Evolutionary conservation across 2,797 vertebrate genomes (phyloP), one percentile per base, ranked within the genome.

Genomic region (Menidia menidia): DNA sequence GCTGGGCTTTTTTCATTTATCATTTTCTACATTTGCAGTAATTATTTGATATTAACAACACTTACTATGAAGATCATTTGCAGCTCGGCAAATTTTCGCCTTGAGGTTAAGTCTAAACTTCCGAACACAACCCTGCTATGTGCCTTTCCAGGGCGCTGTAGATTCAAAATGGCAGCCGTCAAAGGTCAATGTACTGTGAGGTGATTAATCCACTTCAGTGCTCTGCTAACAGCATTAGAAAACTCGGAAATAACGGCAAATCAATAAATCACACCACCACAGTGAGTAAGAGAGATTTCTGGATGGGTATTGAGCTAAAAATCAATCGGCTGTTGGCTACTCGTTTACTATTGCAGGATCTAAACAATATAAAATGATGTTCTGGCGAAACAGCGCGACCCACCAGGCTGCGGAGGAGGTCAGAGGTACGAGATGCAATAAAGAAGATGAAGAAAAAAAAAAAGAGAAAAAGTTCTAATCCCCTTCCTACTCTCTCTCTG

Each of bases 381-480:
- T 63, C 39, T 41, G 2, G 16, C 51, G 65, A 45, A 11, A 42
- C 47, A 13, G 19, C 15, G 60, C 56, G 25, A 48, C 25, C 25
- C 25, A 60, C 39, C 10, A 15, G 52, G 33, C 57, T 25, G 8
- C 58, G 41, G n/a, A n/a, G n/a, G n/a, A 3, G 16, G 35, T 39
- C 41, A 3, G 16, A n/a, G 48, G 60, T 73, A 25, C 25, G 25
- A 25, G 25, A 25, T 25, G 25, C 25, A 25, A 25, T 25, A 58
- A 64, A 63, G 10, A 42, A 9, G 41, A 50, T 59, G 25, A 53
- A 53, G 59, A 64, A 52, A 52, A 39, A 30, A 45, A 16, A 70
- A 64, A 56, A 41, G 32, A 48, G 60, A 60, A 57, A 64, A 59
- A 56, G 56, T 83, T 80, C 71, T 85, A 90, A 89, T 89, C 88